Base-by-base conservation (phyloP, 2,888 invertebrate species). In the Acanthosepion esculentum region DNA sequence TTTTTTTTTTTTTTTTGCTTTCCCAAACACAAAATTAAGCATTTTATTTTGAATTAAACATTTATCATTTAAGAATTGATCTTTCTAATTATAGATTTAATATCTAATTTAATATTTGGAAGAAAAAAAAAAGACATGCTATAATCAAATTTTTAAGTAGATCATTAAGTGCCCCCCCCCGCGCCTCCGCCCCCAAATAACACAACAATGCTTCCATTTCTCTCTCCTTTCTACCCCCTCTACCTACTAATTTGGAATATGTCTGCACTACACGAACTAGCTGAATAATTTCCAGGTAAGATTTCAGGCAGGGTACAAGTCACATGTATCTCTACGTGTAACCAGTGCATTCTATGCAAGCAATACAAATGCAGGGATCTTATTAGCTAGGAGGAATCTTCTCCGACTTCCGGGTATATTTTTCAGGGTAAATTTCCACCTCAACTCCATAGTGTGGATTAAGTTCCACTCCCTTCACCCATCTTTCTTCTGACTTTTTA, bases 331-430 rank as follows among this genome's bases (percentile, higher is more conserved):
- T 78, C n/a, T n/a, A 78, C 78, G 78, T 78, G 78, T 78, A 78
- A 78, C n/a, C 78, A 78, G n/a, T 78, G 78, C 78, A 78, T 78
- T 78, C 78, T 78, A 78, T 78, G 78, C 78, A 78, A 78, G 78
- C 78, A 78, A 78, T 78, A 78, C 78, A 78, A 78, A 78, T 78
- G 78, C 78, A 78, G 78, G 78, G 78, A 78, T 78, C 78, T 78
- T 78, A 78, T 78, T 78, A 78, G 78, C 78, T 78, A 78, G 78
- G 78, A 78, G 78, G 78, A 78, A n/a, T n/a, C n/a, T 78, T 78
- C 78, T 78, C 78, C 78, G n/a, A 78, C 78, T 78, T 78, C 78
- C 78, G 78, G 78, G 78, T 78, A 78, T 78, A 78, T n/a, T 78
- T 78, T 78, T 78, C 78, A 78, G 78, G 78, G 78, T 78, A 78